Evolutionary conservation across 2,113 vertebrate genomes (phyloP), one percentile per base, ranked within the genome.

Genomic region (Saguinus midas): DNA sequence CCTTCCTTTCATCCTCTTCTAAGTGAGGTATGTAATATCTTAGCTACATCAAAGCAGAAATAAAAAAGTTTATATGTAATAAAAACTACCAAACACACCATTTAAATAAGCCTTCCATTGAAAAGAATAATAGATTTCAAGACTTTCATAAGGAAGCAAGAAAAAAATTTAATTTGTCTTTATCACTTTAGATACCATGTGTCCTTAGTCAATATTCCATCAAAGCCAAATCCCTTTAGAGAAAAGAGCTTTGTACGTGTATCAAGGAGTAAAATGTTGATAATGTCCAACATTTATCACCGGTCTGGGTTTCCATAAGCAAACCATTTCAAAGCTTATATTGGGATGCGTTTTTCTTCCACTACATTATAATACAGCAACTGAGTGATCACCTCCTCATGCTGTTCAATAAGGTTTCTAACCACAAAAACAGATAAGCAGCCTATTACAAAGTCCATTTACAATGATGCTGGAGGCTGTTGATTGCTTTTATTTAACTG

Each of bases 1-100:
- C 96, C 91, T 97, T 97, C 95, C 97, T 98, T 98, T 98, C 87
- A 98, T 98, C 97, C 95, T 97, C 70, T 96, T 97, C 92, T 97
- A 98, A 98, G 76, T 98, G 92, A 97, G 96, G 87, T 92, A 86
- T 97, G 12, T 95, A 98, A 96, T 98, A 97, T 92, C 92, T 70
- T 97, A 93, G 80, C 57, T 97, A 97, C 80, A 97, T 97, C 96
- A 98, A 96, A 98, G 95, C 87, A 78, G 97, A 98, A 98, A 97
- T 92, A 96, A 97, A 94, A 97, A 68, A 86, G 23, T 95, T 96
- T 55, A 48, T 58, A 64, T 97, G 84, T 97, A 97, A 95, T 96
- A 96, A 70, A 90, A 98, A 92, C 97, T 96, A 98, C 57, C 27
- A 94, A 96, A 94, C 93, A 76, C 83, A 98, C 8, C 89, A 97